Evolutionary conservation across 2,797 vertebrate species (phyloP).

Genomic region (Spinus olivaceus): DNA sequence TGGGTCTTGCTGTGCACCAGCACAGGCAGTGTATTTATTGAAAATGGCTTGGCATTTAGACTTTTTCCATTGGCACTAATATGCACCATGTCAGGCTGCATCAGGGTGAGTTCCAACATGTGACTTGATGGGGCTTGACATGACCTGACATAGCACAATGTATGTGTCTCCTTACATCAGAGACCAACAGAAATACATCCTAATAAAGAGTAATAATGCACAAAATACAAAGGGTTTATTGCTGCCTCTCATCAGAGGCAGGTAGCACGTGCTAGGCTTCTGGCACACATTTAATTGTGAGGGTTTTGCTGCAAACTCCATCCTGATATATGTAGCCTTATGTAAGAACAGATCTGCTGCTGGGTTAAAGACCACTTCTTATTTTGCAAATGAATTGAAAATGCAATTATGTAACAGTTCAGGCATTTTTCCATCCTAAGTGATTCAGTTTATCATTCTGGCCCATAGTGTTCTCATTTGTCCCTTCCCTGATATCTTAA

Average conservation of each 20-base stretch:
- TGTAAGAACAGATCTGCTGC: background rate
- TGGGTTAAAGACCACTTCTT: background rate
- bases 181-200: background rate
- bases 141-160: constrained; percentile 61
- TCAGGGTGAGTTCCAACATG: background rate
- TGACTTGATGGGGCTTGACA: constrained; percentile 33
- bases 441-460: constrained; percentile 44
- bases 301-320: background rate
- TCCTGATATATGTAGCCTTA: background rate
- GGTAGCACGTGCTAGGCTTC: background rate
- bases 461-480: constrained; percentile 24
- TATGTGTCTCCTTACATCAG: constrained; percentile 58
- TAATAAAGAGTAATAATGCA: constrained; percentile 20
- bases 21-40: background rate
- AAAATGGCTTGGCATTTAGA: constrained; percentile 59
- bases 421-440: constrained; percentile 3
- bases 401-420: background rate
- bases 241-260: background rate
- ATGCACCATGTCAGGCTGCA: constrained; percentile 11
- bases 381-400: background rate
- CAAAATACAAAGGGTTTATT: background rate
- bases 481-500: constrained; percentile 31
- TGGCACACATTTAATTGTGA: background rate
- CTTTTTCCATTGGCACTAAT: constrained; percentile 43
- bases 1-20: background rate